A percentile compares a stretch with the other conserved stretches of the same genome.
These are phyloP conservation scores for Neelides folsomi DNA, from an alignment of 2,888 invertebrate genomes.

Conservation along the genomic window DNA sequence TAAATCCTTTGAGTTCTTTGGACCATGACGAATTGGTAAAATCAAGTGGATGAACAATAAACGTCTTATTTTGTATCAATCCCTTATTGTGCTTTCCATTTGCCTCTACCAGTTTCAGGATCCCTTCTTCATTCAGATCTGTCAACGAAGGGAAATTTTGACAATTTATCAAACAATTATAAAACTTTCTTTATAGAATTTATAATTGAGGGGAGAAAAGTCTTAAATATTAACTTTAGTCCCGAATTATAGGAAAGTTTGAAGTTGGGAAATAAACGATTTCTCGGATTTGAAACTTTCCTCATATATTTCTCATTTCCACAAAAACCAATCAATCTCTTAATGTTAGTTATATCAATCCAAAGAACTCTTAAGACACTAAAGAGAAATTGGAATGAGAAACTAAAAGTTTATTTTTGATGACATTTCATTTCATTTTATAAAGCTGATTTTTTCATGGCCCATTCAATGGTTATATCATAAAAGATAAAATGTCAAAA, in stretches of 20 bases:
- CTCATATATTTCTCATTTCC: background rate
- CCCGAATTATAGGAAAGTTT: background rate
- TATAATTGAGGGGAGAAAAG: no score
- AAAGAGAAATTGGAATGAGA: no score
- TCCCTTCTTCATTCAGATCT: slow-evolving; percentile 65
- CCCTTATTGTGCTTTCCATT: slow-evolving; percentile 55
- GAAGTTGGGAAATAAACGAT: background rate
- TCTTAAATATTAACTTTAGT: background rate
- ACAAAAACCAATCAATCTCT: no score
- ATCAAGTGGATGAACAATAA: slow-evolving; percentile 51
- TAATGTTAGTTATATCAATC: no score
- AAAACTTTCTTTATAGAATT: background rate
- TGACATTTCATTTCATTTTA: no score
- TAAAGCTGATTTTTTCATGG: no score
- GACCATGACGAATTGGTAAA: slow-evolving; percentile 51
- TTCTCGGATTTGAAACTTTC: background rate
- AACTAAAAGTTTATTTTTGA: no score
- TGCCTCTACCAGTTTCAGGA: slow-evolving; percentile 54
- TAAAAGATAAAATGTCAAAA: background rate
- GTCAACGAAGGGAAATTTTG: slow-evolving; percentile 32
- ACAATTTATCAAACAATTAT: slow-evolving; percentile 3
- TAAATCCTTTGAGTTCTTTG: slow-evolving; percentile 42
- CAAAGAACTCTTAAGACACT: no score
- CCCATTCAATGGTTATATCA: background rate
- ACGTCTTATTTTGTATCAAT: slow-evolving; percentile 47